Evolutionary conservation across 2,797 vertebrate genomes (phyloP), one percentile per base, ranked within the genome.

Genomic region (Trachops cirrhosus): DNA sequence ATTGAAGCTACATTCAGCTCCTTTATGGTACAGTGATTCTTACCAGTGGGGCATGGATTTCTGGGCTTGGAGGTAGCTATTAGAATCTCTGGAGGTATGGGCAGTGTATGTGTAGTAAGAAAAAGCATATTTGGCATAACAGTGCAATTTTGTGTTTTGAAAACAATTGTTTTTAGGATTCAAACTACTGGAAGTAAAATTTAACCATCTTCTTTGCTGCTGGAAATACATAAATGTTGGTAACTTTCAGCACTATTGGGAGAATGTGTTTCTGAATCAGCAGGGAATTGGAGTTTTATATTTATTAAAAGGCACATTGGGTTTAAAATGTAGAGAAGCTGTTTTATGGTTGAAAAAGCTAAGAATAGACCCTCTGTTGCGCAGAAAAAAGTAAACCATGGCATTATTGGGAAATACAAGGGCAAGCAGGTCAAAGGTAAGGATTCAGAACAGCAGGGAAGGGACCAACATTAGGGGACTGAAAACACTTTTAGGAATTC

Each of bases 231-330:
- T 48, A 94, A 83, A 93, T 62, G n/a, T 82, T 79, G 39, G 50
- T 91, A 77, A 92, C 24, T 67, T 86, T 59, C 48, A 86, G 46
- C 50, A 70, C 59, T 2, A 6, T 88, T 90, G 8, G 46, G 19
- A 89, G 62, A 59, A 95, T 89, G 3, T 9, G 59, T 82, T 95
- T 97, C 67, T 71, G 34, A 97, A 85, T 89, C 37, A 93, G 71
- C 68, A 92, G 34, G 32, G 26, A 2, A 44, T 10, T 48, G 14
- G 6, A 57, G 75, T 93, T 91, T 95, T 24, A 91, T 41, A 70
- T 78, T 88, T 88, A 91, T 86, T 74, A 62, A 88, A 94, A 94
- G 37, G 14, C 1, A 0, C 37, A 48, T 77, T 94, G 9, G 50
- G 32, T 59, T 70, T 93, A 71, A 86, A 68, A 64, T 64, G 39